These are phyloP conservation scores for Tylochromis polylepis DNA, from an alignment of 2,113 vertebrate genomes.

Conservation along the genomic window DNA sequence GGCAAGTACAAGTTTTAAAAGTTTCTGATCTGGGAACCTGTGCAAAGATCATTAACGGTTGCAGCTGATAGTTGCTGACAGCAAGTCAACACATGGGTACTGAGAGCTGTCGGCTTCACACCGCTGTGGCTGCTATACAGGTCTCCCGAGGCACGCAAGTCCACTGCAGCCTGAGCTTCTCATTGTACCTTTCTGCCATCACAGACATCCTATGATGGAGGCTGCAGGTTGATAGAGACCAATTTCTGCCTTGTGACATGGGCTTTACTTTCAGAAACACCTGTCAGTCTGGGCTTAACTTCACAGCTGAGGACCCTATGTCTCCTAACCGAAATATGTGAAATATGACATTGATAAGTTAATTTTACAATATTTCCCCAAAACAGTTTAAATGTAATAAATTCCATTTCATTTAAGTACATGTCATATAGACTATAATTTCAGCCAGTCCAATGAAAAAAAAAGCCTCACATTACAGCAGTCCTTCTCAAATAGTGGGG, in stretches of 20 bases:
- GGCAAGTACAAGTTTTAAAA: neutral
- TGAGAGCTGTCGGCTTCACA: neutral
- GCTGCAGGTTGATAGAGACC: neutral
- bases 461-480: neutral
- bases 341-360: neutral
- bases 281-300: neutral
- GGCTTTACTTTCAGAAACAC: neutral
- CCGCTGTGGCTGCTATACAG: neutral
- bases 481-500: neutral
- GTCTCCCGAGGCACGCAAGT: neutral
- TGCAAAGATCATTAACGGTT: neutral
- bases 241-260: neutral
- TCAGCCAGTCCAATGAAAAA: neutral
- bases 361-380: neutral
- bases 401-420: neutral
- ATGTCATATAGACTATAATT: neutral
- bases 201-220: neutral
- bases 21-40: neutral
- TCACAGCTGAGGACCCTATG: neutral
- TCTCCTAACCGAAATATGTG: neutral
- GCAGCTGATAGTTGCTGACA: neutral
- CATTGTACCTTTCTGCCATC: neutral
- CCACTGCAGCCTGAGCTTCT: neutral
- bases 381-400: neutral
- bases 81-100: neutral